A percentile compares a stretch with the other conserved stretches of the same genome.
Conservation (phyloP, 2,888 invertebrate genomes). For the Cosmia trapezina region DNA sequence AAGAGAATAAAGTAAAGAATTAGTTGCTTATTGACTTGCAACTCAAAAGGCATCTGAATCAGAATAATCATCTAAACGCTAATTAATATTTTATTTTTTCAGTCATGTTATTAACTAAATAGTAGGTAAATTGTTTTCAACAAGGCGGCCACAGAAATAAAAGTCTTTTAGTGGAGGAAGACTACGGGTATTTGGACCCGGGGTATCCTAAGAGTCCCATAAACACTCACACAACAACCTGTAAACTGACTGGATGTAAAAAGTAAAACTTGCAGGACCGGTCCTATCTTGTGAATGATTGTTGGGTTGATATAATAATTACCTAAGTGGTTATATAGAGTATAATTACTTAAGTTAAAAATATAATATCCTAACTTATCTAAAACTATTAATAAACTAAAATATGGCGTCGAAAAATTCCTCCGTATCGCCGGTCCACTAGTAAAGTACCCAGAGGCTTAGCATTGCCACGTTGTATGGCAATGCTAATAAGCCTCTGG, state of each 20-base stretch:
- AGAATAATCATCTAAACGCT: background rate
- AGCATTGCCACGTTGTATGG: too few species aligned
- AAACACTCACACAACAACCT: background rate
- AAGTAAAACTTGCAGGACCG: background rate
- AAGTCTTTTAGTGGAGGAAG: background rate
- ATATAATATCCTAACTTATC: too few species aligned
- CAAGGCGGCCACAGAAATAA: too few species aligned
- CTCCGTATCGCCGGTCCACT: too few species aligned
- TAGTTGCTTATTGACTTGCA: background rate
- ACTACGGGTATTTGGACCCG: background rate
- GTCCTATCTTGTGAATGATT: background rate
- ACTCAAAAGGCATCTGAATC: constrained; percentile 2
- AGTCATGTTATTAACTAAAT: background rate
- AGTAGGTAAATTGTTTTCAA: background rate
- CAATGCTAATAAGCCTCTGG: too few species aligned
- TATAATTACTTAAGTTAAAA: too few species aligned
- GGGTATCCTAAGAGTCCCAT: background rate
- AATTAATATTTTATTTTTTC: background rate
- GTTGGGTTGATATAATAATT: background rate
- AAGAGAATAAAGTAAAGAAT: too few species aligned
- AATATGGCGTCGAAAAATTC: too few species aligned
- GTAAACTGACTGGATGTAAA: background rate
- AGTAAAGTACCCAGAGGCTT: too few species aligned
- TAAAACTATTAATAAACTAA: too few species aligned
- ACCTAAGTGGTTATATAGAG: background rate